Evolutionary conservation across 1,140 invertebrate species (phyloP).

Genomic region (Apis mellifera): DNA sequence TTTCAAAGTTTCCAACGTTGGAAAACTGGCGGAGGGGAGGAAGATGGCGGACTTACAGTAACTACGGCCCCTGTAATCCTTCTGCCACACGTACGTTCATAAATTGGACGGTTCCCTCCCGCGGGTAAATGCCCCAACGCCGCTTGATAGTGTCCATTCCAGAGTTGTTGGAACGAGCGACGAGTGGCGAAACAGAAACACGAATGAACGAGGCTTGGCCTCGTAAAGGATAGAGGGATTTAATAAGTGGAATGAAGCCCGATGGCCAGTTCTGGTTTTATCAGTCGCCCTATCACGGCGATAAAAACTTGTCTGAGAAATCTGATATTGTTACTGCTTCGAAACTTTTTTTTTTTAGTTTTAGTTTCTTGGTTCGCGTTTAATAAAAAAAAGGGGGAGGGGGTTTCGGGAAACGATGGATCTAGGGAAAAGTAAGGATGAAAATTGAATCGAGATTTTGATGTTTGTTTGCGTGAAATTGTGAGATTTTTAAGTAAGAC

Average conservation of each 20-base stretch:
- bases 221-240: conserved; percentile 29
- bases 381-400: too few species aligned
- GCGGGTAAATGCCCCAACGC: conserved; percentile 6
- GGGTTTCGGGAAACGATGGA: too few species aligned
- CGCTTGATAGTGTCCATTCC: conserved; percentile 22
- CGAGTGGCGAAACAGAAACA: not conserved
- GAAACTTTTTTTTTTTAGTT: too few species aligned
- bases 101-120: conserved; percentile 52
- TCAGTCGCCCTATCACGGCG: not conserved
- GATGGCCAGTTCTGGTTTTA: not conserved
- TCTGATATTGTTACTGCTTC: too few species aligned
- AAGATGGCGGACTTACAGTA: conserved; percentile 60
- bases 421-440: too few species aligned
- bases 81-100: conserved; percentile 65
- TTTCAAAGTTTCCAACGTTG: conserved; percentile 65
- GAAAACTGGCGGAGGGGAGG: conserved; percentile 51
- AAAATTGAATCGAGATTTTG: too few species aligned
- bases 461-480: too few species aligned
- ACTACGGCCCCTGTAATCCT: conserved; percentile 67
- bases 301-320: not conserved
- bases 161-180: conserved; percentile 26
- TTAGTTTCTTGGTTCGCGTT: too few species aligned
- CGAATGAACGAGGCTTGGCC: too few species aligned
- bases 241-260: conserved; percentile 7
- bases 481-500: too few species aligned